A percentile compares a stretch with the other conserved stretches of the same genome.
Evolutionary conservation across 2,888 invertebrate genomes (phyloP).

Genomic region (Eledone cirrhosa): DNA sequence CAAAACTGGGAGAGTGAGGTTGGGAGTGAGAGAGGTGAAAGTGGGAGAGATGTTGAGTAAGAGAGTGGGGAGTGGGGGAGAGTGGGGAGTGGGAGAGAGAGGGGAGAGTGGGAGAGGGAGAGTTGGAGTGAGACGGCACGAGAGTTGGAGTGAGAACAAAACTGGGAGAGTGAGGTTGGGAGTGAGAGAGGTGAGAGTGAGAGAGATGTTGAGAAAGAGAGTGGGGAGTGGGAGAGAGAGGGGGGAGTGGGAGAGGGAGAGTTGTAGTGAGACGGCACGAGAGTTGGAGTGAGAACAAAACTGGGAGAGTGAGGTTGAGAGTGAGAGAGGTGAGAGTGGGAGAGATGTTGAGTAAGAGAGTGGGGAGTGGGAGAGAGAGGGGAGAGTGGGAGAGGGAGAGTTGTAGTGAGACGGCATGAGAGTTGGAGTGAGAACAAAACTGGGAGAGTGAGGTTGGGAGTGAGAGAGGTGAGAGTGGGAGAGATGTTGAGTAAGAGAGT

Average conservation of each 20-base stretch:
- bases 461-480: slow-evolving; percentile 5
- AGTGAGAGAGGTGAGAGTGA: too few relatives aligned
- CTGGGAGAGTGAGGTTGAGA: too few relatives aligned
- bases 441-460: neutral
- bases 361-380: slow-evolving; percentile 11
- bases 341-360: neutral
- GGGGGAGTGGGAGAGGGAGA: neutral
- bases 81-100: too few relatives aligned
- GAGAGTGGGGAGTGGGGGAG: too few relatives aligned
- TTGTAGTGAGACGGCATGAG: neutral
- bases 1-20: neutral
- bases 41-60: neutral
- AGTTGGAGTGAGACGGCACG: neutral
- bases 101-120: too few relatives aligned
- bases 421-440: neutral
- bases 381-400: neutral
- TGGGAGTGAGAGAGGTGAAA: neutral
- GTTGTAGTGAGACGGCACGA: too few relatives aligned
- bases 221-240: neutral
- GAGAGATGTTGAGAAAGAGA: neutral
- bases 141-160: too few relatives aligned
- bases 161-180: too few relatives aligned
- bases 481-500: neutral
- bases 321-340: too few relatives aligned
- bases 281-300: too few relatives aligned